Percentiles rank a stretch among this genome's conserved stretches.
These are phyloP conservation scores for Antechinus stuartii DNA, from an alignment of 2,113 vertebrate genomes.

Conservation along the genomic window DNA sequence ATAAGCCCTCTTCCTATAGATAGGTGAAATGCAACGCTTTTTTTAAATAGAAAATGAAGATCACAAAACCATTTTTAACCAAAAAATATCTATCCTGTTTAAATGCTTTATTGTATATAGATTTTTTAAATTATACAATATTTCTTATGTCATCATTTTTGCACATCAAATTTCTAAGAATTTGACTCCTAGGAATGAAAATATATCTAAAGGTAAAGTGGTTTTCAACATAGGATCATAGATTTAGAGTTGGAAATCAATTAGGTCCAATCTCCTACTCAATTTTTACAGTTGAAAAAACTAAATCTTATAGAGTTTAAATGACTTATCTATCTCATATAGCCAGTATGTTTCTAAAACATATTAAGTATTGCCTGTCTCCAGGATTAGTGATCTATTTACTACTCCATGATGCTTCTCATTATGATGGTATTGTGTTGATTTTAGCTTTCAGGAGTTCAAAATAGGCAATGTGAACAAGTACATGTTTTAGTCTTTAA, in stretches of 20 bases:
- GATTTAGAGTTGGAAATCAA: too few species aligned
- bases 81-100: not conserved
- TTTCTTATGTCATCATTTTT: not conserved
- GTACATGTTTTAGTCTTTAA: not conserved
- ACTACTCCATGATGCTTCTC: not conserved
- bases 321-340: not conserved
- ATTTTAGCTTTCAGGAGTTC: not conserved
- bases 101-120: not conserved
- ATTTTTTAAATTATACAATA: not conserved
- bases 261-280: too few species aligned
- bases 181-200: not conserved
- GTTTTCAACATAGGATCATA: not conserved
- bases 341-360: not conserved
- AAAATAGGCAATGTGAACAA: not conserved
- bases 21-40: constrained; percentile 18
- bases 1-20: not conserved
- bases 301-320: not conserved
- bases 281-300: not conserved
- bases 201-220: not conserved
- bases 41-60: not conserved
- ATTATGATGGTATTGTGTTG: not conserved
- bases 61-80: not conserved
- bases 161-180: not conserved
- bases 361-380: not conserved
- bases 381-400: not conserved